Evolutionary conservation across 2,113 vertebrate species (phyloP).

Genomic region (Neogobius melanostomus): DNA sequence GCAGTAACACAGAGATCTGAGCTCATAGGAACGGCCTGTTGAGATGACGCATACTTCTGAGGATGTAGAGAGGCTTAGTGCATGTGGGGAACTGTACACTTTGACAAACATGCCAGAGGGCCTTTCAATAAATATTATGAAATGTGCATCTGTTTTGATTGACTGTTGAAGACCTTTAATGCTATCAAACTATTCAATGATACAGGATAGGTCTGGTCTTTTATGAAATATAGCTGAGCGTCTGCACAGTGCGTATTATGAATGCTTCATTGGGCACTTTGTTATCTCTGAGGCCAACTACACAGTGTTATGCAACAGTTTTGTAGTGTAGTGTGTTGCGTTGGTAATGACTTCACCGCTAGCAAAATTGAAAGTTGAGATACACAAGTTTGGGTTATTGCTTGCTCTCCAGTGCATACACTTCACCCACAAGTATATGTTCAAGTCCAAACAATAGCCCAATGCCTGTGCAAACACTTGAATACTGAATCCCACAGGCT

Average conservation of each 20-base stretch:
- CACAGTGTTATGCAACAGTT: neutral
- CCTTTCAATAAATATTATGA: neutral
- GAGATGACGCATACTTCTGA: neutral
- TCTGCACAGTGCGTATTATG: neutral
- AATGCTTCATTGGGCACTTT: neutral
- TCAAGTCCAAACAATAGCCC: slow-evolving; percentile 33
- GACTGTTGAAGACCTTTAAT: neutral
- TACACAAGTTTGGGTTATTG: neutral
- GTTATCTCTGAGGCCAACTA: neutral
- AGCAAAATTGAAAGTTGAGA: slow-evolving; percentile 8
- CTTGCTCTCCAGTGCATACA: neutral
- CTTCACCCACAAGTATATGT: slow-evolving; percentile 19
- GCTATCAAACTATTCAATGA: too few species aligned
- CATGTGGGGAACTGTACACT: neutral
- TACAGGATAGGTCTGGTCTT: neutral
- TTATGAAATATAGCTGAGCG: neutral
- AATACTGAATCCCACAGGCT: slow-evolving; percentile 35
- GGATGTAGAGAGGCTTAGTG: neutral
- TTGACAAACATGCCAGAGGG: neutral
- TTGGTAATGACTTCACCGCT: slow-evolving; percentile 17
- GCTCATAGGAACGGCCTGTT: slow-evolving; percentile 10
- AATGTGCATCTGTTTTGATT: neutral
- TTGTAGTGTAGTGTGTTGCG: slow-evolving; percentile 15
- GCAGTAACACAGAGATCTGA: slow-evolving; percentile 35
- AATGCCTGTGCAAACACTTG: slow-evolving; percentile 37